phyloP scores from a whole-genome alignment of 2,797 vertebrate genomes.

The Crocodylus rhombifer region DNA sequence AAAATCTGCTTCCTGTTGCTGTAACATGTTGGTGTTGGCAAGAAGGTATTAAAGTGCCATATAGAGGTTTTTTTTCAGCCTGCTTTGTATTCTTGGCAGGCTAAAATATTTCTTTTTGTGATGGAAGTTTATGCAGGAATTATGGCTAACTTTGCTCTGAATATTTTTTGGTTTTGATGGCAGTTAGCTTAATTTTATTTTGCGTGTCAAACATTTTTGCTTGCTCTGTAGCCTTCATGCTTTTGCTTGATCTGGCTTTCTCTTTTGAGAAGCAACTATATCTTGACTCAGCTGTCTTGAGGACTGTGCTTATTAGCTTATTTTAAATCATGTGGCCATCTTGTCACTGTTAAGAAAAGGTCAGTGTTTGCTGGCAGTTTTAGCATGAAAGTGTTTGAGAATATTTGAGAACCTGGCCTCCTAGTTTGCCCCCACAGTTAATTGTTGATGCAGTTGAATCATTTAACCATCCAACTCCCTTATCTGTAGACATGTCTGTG shows the following conservation, averaged over 20 bases:
- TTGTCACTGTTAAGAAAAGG: background rate
- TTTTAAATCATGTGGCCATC: background rate
- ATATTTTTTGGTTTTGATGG: background rate
- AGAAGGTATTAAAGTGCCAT: background rate
- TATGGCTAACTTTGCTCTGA: background rate
- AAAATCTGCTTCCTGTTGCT: slow-evolving; percentile 52
- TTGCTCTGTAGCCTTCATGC: background rate
- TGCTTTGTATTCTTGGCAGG: background rate
- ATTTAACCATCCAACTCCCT: background rate
- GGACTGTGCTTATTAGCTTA: background rate
- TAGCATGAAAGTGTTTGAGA: background rate
- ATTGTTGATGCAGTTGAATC: background rate
- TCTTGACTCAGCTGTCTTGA: background rate
- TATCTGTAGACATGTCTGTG: background rate
- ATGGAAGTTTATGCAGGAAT: background rate
- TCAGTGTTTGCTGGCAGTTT: background rate
- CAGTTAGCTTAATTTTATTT: background rate
- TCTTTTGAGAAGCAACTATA: background rate
- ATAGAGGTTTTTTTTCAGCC: background rate
- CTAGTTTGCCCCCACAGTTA: background rate
- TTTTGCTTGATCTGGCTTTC: background rate
- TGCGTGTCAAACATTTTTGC: background rate
- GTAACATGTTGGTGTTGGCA: slow-evolving; percentile 32
- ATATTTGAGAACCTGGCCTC: background rate
- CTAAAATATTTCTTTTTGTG: background rate